These are phyloP conservation scores for Platynereis dumerilii DNA, from an alignment of 2,888 invertebrate genomes.

Conservation along the genomic window DNA sequence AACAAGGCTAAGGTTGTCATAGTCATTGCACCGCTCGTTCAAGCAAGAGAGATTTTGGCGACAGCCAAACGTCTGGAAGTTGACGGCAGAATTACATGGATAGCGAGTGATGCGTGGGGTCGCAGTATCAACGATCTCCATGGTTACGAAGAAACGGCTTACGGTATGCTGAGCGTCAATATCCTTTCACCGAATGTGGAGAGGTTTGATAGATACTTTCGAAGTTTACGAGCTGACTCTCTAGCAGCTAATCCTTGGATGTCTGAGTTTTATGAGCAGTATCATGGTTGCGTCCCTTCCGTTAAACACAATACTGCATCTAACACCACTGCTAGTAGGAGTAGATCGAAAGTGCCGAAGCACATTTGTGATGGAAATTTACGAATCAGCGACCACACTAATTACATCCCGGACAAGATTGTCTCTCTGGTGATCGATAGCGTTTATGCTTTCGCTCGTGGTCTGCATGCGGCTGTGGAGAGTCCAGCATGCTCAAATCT, in stretches of 20 bases:
- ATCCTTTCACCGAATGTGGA: conserved; percentile 31
- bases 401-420: conserved; percentile 16
- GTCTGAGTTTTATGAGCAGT: conserved; percentile 29
- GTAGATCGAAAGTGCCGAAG: not conserved
- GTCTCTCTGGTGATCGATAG: conserved; percentile 29
- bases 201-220: conserved; percentile 36
- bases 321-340: not conserved
- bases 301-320: too few species aligned
- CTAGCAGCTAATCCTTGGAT: conserved; percentile 39
- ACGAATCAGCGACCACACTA: not conserved
- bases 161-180: conserved; percentile 37
- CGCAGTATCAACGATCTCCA: conserved; percentile 36
- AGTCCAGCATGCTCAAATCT: conserved; percentile 14
- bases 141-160: conserved; percentile 31
- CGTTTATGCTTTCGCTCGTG: conserved; percentile 36
- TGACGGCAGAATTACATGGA: conserved; percentile 38
- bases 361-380: not conserved
- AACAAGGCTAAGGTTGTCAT: conserved; percentile 37
- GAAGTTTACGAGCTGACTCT: not conserved
- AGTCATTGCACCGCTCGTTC: conserved; percentile 28
- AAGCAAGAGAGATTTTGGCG: conserved; percentile 30
- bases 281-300: conserved; percentile 18
- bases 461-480: conserved; percentile 19
- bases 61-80: conserved; percentile 29
- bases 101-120: conserved; percentile 43